Evolutionary conservation across 2,113 vertebrate genomes (phyloP).

Genomic region (Phyllostomus hastatus): DNA sequence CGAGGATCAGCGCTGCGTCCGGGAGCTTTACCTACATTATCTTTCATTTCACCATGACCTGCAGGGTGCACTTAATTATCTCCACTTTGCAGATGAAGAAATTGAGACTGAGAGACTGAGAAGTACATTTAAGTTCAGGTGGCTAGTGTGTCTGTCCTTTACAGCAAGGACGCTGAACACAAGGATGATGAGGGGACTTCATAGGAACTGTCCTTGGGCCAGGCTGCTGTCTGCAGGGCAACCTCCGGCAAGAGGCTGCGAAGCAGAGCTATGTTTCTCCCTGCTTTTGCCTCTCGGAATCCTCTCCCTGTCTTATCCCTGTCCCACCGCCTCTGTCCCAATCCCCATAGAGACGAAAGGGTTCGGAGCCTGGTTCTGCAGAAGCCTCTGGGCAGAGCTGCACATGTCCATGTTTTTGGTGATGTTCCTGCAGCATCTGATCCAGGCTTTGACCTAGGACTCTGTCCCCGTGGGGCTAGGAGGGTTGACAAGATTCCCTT

Average conservation of each 20-base stretch:
- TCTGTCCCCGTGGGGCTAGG: background rate
- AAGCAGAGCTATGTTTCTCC: background rate
- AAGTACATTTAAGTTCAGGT: background rate
- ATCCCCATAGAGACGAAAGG: background rate
- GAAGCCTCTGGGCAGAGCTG: background rate
- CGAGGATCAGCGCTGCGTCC: accelerated
- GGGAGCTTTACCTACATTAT: background rate
- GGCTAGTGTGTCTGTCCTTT: background rate
- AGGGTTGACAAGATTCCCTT: background rate
- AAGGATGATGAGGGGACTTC: background rate
- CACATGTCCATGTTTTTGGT: background rate
- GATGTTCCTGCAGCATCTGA: background rate
- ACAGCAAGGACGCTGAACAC: background rate
- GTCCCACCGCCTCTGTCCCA: background rate
- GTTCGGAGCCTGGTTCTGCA: background rate
- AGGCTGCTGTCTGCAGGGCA: background rate
- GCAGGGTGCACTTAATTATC: background rate
- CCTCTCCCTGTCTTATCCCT: background rate
- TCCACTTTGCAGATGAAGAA: background rate
- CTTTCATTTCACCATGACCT: background rate
- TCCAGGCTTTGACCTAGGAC: background rate
- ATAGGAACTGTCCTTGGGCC: background rate
- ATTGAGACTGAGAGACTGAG: background rate
- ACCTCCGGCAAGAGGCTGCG: background rate
- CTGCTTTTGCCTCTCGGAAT: background rate